Evolutionary conservation across 1,140 invertebrate species (phyloP).

Genomic region (Drosophila lacertosa): DNA sequence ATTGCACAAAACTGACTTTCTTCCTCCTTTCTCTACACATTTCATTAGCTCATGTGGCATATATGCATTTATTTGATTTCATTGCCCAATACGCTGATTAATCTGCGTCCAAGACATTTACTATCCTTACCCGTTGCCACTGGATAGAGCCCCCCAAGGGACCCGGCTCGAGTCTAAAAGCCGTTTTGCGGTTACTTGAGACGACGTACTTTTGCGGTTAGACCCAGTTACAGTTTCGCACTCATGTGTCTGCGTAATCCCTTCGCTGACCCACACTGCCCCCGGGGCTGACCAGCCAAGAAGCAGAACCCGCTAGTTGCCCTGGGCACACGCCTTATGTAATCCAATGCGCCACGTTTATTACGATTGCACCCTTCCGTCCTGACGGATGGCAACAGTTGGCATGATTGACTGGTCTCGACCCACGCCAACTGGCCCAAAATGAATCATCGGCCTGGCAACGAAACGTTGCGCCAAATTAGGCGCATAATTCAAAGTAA

Average conservation of each 20-base stretch:
- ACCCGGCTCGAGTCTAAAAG: conserved; percentile 34
- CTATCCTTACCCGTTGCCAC: background rate
- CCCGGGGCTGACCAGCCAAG: conserved; percentile 30
- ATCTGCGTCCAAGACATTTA: conserved; percentile 58
- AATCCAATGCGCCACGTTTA: conserved; percentile 59
- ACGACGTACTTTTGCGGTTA: conserved; percentile 54
- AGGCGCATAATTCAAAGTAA: conserved; percentile 72
- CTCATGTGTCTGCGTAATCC: conserved; percentile 30
- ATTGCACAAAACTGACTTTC: conserved; percentile 3
- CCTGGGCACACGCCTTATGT: conserved; percentile 60
- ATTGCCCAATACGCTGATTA: conserved; percentile 56
- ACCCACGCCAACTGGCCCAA: conserved; percentile 30
- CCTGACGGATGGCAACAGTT: conserved; percentile 78
- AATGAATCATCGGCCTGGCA: conserved; percentile 68
- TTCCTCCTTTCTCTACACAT: background rate
- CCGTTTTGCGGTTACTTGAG: conserved; percentile 66
- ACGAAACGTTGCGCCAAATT: conserved; percentile 68
- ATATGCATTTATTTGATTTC: conserved; percentile 29
- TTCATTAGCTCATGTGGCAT: conserved; percentile 48
- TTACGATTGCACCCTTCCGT: conserved; percentile 56
- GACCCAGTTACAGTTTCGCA: conserved; percentile 24
- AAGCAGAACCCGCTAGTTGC: background rate
- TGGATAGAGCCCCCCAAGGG: conserved; percentile 4
- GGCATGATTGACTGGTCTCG: conserved; percentile 70
- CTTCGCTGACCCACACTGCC: conserved; percentile 47